Evolutionary conservation across 1,140 invertebrate species (phyloP).

Genomic region (Pantala flavescens): DNA sequence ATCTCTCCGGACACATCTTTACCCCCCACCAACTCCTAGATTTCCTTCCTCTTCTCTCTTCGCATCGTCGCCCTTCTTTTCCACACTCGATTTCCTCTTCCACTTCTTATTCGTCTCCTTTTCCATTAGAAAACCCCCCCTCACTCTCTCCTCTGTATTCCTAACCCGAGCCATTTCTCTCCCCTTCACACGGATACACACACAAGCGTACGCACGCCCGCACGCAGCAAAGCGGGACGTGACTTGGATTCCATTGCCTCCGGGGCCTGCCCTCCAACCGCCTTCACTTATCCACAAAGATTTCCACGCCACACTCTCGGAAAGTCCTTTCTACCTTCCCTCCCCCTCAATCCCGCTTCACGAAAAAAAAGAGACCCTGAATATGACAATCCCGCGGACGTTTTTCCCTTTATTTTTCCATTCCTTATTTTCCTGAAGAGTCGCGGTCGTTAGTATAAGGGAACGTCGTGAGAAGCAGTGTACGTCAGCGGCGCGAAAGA

Average conservation of each 20-base stretch:
- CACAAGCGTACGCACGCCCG: background rate
- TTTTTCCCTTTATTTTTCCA: no score
- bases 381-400: no score
- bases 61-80: background rate
- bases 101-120: background rate
- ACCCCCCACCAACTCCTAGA: background rate
- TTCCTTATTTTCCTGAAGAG: no score
- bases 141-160: background rate
- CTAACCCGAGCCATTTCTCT: background rate
- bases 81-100: background rate
- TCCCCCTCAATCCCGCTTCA: background rate
- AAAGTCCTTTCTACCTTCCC: background rate
- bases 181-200: background rate
- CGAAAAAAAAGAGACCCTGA: background rate
- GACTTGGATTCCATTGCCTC: background rate
- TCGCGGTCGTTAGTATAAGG: no score
- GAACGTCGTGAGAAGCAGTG: no score
- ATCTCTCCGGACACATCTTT: slow-evolving; percentile 3
- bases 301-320: background rate
- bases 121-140: background rate
- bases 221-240: background rate
- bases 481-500: no score
- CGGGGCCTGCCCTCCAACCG: background rate
- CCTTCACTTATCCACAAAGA: background rate
- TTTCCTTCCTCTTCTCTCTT: background rate